Evolutionary conservation across 2,888 invertebrate species (phyloP).

Genomic region (Carcina quercana): DNA sequence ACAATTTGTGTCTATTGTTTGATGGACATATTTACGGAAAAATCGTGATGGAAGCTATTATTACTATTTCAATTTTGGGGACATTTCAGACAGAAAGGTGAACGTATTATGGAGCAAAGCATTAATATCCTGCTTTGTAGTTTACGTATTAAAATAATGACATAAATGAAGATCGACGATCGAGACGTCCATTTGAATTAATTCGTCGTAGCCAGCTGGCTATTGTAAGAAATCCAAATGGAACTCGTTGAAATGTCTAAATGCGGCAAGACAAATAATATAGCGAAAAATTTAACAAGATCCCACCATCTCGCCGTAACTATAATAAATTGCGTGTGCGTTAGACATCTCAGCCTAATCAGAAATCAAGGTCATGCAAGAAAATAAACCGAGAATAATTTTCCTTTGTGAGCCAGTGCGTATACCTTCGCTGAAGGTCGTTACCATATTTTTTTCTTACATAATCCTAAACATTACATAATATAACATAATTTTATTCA

Average conservation of each 20-base stretch:
- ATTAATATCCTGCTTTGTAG: too few relatives aligned
- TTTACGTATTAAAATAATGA: too few relatives aligned
- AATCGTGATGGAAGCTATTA: too few relatives aligned
- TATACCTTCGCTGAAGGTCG: constrained; percentile 24
- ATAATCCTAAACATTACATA: constrained; percentile 23
- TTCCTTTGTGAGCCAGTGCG: constrained; percentile 5
- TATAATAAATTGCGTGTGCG: too few relatives aligned
- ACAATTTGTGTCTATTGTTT: too few relatives aligned
- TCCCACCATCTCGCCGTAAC: neutral
- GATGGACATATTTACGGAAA: too few relatives aligned
- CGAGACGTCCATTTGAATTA: too few relatives aligned
- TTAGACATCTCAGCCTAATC: neutral
- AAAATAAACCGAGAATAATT: constrained; percentile 4
- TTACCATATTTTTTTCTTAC: constrained; percentile 29
- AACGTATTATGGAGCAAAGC: too few relatives aligned
- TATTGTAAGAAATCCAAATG: neutral
- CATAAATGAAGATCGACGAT: too few relatives aligned
- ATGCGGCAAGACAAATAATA: neutral
- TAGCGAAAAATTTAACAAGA: neutral
- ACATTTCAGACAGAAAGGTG: too few relatives aligned
- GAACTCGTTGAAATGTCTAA: neutral
- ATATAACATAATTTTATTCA: neutral
- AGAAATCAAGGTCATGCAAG: constrained; percentile 2
- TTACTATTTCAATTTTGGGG: too few relatives aligned
- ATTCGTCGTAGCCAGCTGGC: neutral